Evolutionary conservation across 2,888 invertebrate genomes (phyloP).

Genomic region (Melanargia galathea): DNA sequence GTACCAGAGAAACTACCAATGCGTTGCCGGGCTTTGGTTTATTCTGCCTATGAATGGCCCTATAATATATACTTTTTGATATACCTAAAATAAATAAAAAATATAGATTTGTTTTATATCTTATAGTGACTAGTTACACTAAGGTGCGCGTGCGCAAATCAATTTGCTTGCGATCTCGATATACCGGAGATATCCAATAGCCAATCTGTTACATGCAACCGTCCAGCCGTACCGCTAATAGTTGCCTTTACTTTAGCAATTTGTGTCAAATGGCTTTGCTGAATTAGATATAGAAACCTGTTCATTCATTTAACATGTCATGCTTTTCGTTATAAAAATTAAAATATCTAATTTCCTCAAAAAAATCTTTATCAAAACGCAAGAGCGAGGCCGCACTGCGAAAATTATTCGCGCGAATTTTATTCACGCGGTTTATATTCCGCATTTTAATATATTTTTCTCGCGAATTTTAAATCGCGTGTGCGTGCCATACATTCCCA

Average conservation of each 20-base stretch:
- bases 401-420: too few species aligned
- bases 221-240: slow-evolving; percentile 15
- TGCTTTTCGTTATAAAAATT: neutral
- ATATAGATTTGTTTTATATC: neutral
- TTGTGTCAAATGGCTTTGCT: slow-evolving; percentile 15
- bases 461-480: too few species aligned
- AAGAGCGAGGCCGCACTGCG: too few species aligned
- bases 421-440: too few species aligned
- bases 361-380: too few species aligned
- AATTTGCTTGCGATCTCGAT: slow-evolving; percentile 66
- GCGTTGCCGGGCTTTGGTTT: too few species aligned
- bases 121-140: neutral
- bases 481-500: too few species aligned
- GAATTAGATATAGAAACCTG: slow-evolving; percentile 7
- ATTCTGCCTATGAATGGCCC: neutral
- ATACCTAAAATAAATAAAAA: too few species aligned
- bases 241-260: slow-evolving; percentile 20
- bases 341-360: neutral
- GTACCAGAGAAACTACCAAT: too few species aligned
- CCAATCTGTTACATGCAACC: slow-evolving; percentile 16
- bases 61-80: neutral
- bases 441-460: too few species aligned
- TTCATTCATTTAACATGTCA: slow-evolving; percentile 5
- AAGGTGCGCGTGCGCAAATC: slow-evolving; percentile 48
- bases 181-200: slow-evolving; percentile 47